Evolutionary conservation across 2,113 vertebrate genomes (phyloP), one percentile per base, ranked within the genome.

Genomic region (Cisticola juncidis): DNA sequence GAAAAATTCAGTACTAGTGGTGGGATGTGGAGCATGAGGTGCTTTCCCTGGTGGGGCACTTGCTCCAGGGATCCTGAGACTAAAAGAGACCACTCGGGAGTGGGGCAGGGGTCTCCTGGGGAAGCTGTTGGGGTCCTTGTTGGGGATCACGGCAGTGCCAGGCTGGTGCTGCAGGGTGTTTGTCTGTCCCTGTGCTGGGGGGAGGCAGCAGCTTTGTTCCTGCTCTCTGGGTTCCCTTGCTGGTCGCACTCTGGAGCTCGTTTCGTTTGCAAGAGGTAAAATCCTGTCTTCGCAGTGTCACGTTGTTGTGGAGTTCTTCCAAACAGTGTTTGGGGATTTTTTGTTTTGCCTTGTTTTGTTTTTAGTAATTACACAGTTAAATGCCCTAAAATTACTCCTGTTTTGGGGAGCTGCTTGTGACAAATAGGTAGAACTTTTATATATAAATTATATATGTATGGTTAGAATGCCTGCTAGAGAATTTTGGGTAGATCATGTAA

Each of bases 191-290:
- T 24, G 40, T 25, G 61, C 81, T 13, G 40, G 4, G 66, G 72
- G 53, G 31, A 61, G 58, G 78, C 45, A 72, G 61, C 69, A 48
- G 73, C 73, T 57, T 60, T 64, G 70, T 69, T 85, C 4, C 1
- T 50, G 81, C 60, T 70, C 44, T 25, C 16, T 21, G 12, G 33
- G 3, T 57, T 51, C 58, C 57, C 62, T 54, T 40, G 68, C 31
- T 2, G 3, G 61, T 70, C 0, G 0, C 6, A 1, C 20, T 86
- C 44, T 1, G 20, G 73, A 79, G 40, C 9, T 0, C 0, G 0
- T 72, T 93, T 29, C 0, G 0, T 65, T 94, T 79, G 35, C 70
- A 18, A 33, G 70, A 79, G 91, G 89, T 84, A 70, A 65, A 86
- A 57, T 60, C 53, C 48, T 57, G 31, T 48, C 53, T 78, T 81